Conservation (phyloP, 2,888 invertebrate genomes). For the Maniola hyperantus region DNA sequence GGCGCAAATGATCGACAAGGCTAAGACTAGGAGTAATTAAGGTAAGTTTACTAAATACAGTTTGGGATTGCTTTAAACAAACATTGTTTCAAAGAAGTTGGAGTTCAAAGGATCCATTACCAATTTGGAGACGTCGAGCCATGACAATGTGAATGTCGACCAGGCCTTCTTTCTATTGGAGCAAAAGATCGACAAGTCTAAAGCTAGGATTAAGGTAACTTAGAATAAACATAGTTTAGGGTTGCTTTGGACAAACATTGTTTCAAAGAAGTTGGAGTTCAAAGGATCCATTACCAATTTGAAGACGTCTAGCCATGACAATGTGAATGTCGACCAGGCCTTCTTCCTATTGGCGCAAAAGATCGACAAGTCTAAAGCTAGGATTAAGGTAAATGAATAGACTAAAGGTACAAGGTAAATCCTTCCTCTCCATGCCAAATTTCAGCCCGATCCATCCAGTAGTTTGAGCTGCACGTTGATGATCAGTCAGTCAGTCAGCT, state of each 20-base stretch:
- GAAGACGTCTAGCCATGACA: constrained; percentile 97
- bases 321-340: constrained; percentile 97
- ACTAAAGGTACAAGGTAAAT: too few relatives aligned
- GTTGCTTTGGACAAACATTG: constrained; percentile 81
- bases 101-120: constrained; percentile 95
- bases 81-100: constrained; percentile 91
- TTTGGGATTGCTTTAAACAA: too few relatives aligned
- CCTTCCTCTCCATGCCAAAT: too few relatives aligned
- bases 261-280: constrained; percentile 94
- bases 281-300: constrained; percentile 94
- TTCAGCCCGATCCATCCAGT: too few relatives aligned
- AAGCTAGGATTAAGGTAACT: constrained; percentile 87
- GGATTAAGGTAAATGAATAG: constrained; percentile 83
- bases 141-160: constrained; percentile 98
- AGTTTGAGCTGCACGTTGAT: too few relatives aligned
- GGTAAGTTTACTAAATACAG: constrained; percentile 59
- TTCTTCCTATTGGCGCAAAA: constrained; percentile 95
- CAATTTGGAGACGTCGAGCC: constrained; percentile 96
- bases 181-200: constrained; percentile 95
- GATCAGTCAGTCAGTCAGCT: too few relatives aligned
- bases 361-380: constrained; percentile 94
- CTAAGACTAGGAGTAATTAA: constrained; percentile 89
- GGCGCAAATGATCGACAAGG: constrained; percentile 96
- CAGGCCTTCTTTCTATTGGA: constrained; percentile 94
- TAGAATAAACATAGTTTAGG: constrained; percentile 22